Evolutionary conservation across 2,113 vertebrate species (phyloP).

Genomic region (Trematocara stigmaticum): DNA sequence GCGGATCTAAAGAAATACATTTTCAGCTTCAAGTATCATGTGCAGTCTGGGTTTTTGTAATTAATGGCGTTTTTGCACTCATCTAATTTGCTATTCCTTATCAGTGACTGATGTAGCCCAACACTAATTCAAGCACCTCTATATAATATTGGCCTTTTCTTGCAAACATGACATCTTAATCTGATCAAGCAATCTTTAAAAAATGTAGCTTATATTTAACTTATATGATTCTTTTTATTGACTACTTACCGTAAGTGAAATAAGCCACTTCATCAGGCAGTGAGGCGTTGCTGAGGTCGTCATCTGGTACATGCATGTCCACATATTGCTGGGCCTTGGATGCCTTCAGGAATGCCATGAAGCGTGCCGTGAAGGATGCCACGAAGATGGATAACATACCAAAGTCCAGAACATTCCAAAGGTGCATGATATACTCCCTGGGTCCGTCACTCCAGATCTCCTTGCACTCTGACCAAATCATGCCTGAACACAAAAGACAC

Average conservation of each 20-base stretch:
- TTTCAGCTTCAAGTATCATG: not conserved
- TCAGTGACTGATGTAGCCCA: not conserved
- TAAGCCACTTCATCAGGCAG: constrained; percentile 93
- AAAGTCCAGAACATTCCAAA: constrained; percentile 96
- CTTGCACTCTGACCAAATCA: constrained; percentile 98
- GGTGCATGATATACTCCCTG: constrained; percentile 87
- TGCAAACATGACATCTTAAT: not conserved
- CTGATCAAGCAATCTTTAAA: not conserved
- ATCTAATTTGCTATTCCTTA: not conserved
- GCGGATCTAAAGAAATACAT: not conserved
- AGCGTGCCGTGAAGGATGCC: constrained; percentile 90
- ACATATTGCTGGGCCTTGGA: constrained; percentile 92
- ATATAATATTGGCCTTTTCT: not conserved
- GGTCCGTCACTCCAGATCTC: constrained; percentile 96
- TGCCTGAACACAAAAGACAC: constrained; percentile 70
- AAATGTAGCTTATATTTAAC: not conserved
- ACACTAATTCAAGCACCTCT: not conserved
- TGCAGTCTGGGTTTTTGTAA: not conserved
- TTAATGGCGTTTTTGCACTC: not conserved
- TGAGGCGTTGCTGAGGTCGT: constrained; percentile 82
- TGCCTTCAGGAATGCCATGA: constrained; percentile 96
- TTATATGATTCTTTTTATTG: not conserved
- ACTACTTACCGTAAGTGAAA: constrained; percentile 87
- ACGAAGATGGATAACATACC: constrained; percentile 96
- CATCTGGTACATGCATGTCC: constrained; percentile 82